These are phyloP conservation scores for Ceryle rudis DNA, from an alignment of 2,797 vertebrate genomes.

Conservation along the genomic window DNA sequence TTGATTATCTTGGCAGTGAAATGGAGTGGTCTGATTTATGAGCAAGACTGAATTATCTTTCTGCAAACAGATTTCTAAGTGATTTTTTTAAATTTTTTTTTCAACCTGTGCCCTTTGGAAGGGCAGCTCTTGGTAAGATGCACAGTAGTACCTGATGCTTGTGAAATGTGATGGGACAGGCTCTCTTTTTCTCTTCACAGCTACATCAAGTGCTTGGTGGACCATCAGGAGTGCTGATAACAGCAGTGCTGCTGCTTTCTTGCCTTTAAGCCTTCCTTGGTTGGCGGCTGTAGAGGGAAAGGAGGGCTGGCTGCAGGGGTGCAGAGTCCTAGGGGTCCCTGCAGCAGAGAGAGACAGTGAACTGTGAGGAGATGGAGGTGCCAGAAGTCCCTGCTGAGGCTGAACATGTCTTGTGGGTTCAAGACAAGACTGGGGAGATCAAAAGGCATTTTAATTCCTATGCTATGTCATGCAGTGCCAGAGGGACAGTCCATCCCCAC, in stretches of 20 bases:
- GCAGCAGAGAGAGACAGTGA: not conserved
- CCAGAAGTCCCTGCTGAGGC: not conserved
- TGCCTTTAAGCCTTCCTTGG: rapidly evolving
- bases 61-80: constrained; percentile 61
- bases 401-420: not conserved
- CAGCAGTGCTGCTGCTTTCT: not conserved
- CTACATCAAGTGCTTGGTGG: not conserved
- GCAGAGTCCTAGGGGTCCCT: not conserved
- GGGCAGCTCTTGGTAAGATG: constrained; percentile 38
- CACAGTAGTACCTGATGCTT: not conserved
- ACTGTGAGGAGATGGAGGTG: rapidly evolving
- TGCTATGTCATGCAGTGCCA: not conserved
- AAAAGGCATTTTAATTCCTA: not conserved
- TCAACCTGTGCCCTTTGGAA: constrained; percentile 35
- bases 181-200: not conserved
- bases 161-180: not conserved
- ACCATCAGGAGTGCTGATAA: not conserved
- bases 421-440: not conserved
- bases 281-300: not conserved
- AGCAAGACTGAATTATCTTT: constrained; percentile 68
- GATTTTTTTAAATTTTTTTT: not conserved
- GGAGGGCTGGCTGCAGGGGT: not conserved
- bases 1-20: constrained; percentile 71
- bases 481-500: not conserved
- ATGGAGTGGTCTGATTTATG: constrained; percentile 63